Conservation (phyloP, 2,113 vertebrate species). For the Steatornis caripensis region DNA sequence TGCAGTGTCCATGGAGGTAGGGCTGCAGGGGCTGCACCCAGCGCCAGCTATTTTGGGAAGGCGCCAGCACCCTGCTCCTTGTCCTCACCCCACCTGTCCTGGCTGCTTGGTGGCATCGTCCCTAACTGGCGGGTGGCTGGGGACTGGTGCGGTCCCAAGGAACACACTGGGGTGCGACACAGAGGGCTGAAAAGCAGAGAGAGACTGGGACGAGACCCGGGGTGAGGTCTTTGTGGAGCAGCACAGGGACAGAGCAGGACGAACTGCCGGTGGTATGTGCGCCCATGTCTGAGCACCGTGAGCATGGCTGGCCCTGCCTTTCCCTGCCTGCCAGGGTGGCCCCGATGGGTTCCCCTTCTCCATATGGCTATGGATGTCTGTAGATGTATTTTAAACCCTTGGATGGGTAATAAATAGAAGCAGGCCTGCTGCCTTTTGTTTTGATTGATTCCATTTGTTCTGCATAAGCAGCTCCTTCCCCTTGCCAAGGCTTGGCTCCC, state of each 20-base stretch:
- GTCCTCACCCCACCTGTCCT: neutral
- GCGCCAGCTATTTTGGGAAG: neutral
- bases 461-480: conserved; percentile 34
- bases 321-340: neutral
- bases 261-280: rapidly evolving
- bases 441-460: conserved; percentile 61
- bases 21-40: neutral
- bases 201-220: rapidly evolving
- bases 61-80: neutral
- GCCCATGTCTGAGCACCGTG: rapidly evolving
- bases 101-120: neutral
- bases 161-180: neutral
- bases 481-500: conserved; percentile 20
- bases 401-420: conserved; percentile 46
- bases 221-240: neutral
- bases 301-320: neutral
- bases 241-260: neutral
- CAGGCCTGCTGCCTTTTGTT: conserved; percentile 51
- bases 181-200: neutral
- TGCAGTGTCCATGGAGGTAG: neutral
- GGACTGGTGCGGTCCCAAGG: rapidly evolving
- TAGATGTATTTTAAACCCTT: neutral
- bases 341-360: neutral
- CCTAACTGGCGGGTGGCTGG: neutral
- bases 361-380: neutral